phyloP scores from a whole-genome alignment of 2,888 invertebrate species.

The Unio pictorum region DNA sequence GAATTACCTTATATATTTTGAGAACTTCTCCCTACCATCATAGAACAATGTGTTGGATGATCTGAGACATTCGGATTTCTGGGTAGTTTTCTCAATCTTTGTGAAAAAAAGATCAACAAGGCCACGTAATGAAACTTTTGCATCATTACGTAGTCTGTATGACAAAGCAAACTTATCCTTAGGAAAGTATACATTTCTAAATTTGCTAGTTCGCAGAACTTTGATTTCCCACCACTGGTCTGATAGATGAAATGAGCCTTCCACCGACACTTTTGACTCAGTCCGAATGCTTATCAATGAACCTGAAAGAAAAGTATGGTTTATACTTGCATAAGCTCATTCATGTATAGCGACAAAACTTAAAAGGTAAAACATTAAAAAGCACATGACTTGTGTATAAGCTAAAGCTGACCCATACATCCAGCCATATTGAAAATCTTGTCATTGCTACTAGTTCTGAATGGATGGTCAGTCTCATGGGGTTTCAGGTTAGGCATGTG shows the following conservation, averaged over 20 bases:
- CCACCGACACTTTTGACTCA: conserved; percentile 10
- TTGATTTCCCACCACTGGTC: conserved; percentile 52
- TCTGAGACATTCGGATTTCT: conserved; percentile 1
- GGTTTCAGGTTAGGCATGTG: no score
- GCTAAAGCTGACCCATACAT: no score
- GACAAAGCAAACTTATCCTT: conserved; percentile 32
- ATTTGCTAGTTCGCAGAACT: conserved; percentile 34
- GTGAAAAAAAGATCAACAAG: conserved; percentile 42
- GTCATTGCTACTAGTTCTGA: no score
- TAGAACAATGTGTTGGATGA: conserved; percentile 1
- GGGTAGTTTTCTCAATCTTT: conserved; percentile 15
- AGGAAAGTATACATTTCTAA: conserved; percentile 18
- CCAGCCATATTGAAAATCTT: no score
- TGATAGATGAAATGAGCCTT: conserved; percentile 38
- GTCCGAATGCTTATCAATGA: conserved; percentile 20
- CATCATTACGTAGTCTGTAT: conserved; percentile 48
- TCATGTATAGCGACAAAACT: no score
- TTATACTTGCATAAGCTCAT: no score
- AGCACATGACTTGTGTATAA: no score
- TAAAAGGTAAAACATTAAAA: no score
- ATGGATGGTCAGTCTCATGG: no score
- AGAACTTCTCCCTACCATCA: conserved; percentile 2
- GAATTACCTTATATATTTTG: conserved; percentile 5
- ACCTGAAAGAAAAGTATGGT: conserved; percentile 15
- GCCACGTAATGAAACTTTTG: conserved; percentile 23